Evolutionary conservation across 2,888 invertebrate species (phyloP), one percentile per base, ranked within the genome.

Genomic region (Lasioglossum figueresi): DNA sequence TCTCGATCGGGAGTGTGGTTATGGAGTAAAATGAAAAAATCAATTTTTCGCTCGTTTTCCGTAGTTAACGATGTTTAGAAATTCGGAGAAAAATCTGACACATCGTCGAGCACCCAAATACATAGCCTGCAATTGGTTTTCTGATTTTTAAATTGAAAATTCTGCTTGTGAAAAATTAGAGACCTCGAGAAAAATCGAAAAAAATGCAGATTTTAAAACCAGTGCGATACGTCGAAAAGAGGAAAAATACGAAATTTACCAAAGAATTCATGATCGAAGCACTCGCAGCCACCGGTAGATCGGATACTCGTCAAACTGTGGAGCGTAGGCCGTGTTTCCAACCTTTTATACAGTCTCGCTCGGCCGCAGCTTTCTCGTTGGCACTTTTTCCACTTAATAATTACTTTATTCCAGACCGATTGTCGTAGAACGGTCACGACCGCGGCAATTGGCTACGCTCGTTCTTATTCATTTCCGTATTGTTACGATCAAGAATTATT

Each of bases 331-430:
- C 56, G 72, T 19, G 63, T 74, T 77, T 72, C 73, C 83, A 85
- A 27, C 85, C 91, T 94, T 94, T 93, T 94, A 94, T 94, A 94
- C 89, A 85, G 89, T 91, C 91, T 92, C 89, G 91, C 87, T 90
- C 89, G 88, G 89, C 89, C 91, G 88, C 91, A 91, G 91, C 94
- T 94, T 94, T 94, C 94, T 92, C 92, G 87, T 88, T 19, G 34
- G 19, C 34, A 34, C 66, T 23, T 66, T 66, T 86, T 90, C 63
- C 81, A 68, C 77, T 45, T 52, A 68, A 73, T 72, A 83, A 86
- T 88, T 85, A 83, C 84, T 71, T 71, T 74, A 80, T 82, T 52
- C 76, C 76, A 37, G 73, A 37, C 75, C 71, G 79, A 80, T 85
- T 81, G 76, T 73, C 66, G 48, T 37, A 71, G 27, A 70, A 27